These are phyloP conservation scores for Felis catus DNA, from an alignment of 2,113 vertebrate species.

Conservation along the genomic window F.catus_Fca126_mat1.0 CM031412.1:51521001-51521500, in stretches of 20 bases:
- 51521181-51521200: background rate
- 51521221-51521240: too few species aligned
- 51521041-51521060: background rate
- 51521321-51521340: too few species aligned
- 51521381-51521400: too few species aligned
- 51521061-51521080: background rate
- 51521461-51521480: background rate
- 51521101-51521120: background rate
- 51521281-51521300: too few species aligned
- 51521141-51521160: background rate
- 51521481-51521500: too few species aligned
- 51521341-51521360: too few species aligned
- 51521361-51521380: too few species aligned
- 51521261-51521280: too few species aligned
- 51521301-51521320: too few species aligned
- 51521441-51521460: background rate
- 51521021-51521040: too few species aligned
- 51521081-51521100: background rate
- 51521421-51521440: background rate
- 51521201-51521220: background rate
- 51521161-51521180: background rate
- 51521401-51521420: background rate
- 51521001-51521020: too few species aligned
- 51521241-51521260: too few species aligned
- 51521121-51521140: background rate